Base-by-base conservation (phyloP, 1,140 invertebrate genomes). In the Drosophila mojavensis region DNA sequence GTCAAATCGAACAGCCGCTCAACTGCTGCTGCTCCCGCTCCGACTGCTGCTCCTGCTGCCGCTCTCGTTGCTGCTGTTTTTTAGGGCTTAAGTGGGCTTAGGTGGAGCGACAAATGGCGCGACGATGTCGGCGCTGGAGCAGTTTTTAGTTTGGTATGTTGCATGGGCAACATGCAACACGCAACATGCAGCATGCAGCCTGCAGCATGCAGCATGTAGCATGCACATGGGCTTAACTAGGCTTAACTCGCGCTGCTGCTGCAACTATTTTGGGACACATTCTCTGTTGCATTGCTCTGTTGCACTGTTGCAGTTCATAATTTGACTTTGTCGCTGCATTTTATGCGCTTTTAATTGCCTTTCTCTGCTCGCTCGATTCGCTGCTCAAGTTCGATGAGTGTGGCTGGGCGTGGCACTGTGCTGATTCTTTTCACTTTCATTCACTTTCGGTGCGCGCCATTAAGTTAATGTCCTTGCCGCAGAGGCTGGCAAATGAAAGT, bases 41-140 rank as follows among this genome's bases (percentile, higher is more conserved):
- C n/a, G n/a, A 4, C 28, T 60, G 54, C 26, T 17, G 24, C 39
- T 24, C 20, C 20, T 66, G 65, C 54, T 65, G 62, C 5, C 5
- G 28, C 65, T 70, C 45, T 50, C 67, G 64, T 50, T 61, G 80
- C 82, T 82, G 75, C 66, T 88, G 82, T 86, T 86, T 88, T 86
- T 86, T 86, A 86, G 83, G 83, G 83, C 83, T 86, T 86, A 86
- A 83, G 83, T 76, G 84, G 83, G 83, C 83, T 86, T 86, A 86
- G 83, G 60, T 69, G 48, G 79, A 81, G 75, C 83, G 84, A 86
- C 83, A 86, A 86, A 86, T 86, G 78, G 81, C 81, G 79, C 79
- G 81, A 75, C 66, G 72, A 65, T 64, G 68, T 50, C 58, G 82
- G 50, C 65, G 82, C 79, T 82, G 83, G 83, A 86, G 62, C 82